Evolutionary conservation across 2,888 invertebrate genomes (phyloP).

Genomic region (Fabriciana adippe): DNA sequence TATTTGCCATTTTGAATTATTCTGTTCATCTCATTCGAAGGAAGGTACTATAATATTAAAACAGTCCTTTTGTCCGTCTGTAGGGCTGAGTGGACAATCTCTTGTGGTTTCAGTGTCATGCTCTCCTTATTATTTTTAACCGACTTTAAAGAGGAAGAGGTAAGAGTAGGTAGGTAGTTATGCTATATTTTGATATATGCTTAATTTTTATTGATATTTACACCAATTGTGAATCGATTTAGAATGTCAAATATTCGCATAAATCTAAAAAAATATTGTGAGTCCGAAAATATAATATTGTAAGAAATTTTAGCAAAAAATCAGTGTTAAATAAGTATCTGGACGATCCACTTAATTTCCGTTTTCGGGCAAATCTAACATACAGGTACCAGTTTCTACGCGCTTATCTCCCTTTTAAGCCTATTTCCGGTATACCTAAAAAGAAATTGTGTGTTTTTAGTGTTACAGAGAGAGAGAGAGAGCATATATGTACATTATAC

Average conservation of each 20-base stretch:
- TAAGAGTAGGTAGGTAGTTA: too few species aligned
- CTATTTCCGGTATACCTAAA: slow-evolving; percentile 5
- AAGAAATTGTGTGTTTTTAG: background rate
- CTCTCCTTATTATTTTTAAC: background rate
- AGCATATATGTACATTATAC: background rate
- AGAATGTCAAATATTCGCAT: too few species aligned
- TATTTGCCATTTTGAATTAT: background rate
- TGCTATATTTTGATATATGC: too few species aligned
- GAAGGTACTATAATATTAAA: background rate
- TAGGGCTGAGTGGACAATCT: slow-evolving; percentile 2
- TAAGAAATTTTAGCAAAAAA: background rate
- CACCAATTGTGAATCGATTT: too few species aligned
- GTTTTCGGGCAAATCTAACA: slow-evolving; percentile 5
- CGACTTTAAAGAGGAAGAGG: too few species aligned
- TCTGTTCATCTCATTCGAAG: background rate
- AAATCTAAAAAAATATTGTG: too few species aligned
- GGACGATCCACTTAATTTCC: background rate
- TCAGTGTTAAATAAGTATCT: background rate
- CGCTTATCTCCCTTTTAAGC: background rate
- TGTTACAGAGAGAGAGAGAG: background rate
- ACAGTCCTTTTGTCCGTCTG: background rate
- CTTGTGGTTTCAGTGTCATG: slow-evolving; percentile 10
- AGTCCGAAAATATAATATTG: background rate
- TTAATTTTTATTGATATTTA: too few species aligned
- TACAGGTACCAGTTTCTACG: background rate